Evolutionary conservation across 2,113 vertebrate genomes (phyloP), one percentile per base, ranked within the genome.

Genomic region (Neodontobutis hainanensis): DNA sequence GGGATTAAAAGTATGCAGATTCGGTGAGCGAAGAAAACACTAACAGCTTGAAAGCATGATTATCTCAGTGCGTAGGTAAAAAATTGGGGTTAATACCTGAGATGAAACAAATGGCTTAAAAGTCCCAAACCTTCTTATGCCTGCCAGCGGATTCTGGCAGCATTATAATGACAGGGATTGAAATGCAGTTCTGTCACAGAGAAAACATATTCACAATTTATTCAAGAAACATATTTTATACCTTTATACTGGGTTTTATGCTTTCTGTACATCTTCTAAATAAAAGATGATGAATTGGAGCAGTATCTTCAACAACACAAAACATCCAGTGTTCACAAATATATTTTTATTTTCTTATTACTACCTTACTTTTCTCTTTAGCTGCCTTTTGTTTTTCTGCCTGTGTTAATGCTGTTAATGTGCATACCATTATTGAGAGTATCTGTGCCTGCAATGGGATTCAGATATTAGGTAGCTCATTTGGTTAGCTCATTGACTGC

Each of bases 31-130:
- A 87, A 83, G 84, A 78, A 87, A 82, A 87, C 81, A 83, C 70
- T 75, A 88, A 86, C 86, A 84, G 86, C 85, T 87, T 88, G 87
- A 83, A 82, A 86, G 79, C 67, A 69, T 71, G 89, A 91, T 91
- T 91, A 90, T 89, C 82, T 80, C 81, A 76, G 67, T 85, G 88
- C 71, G 55, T 89, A 91, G 87, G 88, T 91, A 88, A 90, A 82
- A 88, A 91, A 92, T 90, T 90, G 87, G 85, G 86, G 85, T 90
- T 91, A 91, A 91, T 89, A 90, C 87, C 87, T 90, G 80, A 89
- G 87, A 91, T 91, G 85, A 91, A 92, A 91, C 89, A 90, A 91
- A 91, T 76, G 68, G 82, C 83, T 91, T 89, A 86, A 90, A 89
- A 87, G 80, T 83, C 86, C 84, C 75, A 86, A 86, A 90, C 84